phyloP scores from a whole-genome alignment of 2,797 vertebrate species.

The Acanthopagrus latus region DNA sequence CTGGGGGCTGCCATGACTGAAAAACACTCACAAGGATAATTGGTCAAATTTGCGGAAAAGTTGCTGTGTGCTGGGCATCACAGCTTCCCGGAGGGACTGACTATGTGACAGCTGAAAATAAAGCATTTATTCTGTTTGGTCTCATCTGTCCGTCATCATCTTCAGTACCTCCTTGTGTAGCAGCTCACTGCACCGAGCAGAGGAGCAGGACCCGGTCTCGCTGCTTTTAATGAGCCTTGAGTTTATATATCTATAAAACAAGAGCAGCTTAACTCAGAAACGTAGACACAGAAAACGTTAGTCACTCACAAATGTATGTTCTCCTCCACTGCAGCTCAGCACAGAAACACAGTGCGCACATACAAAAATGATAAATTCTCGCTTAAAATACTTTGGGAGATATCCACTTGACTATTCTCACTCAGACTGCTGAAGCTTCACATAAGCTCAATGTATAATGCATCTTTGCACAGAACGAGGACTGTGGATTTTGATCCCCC shows the following conservation, averaged over 20 bases:
- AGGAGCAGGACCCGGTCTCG: neutral
- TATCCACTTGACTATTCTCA: neutral
- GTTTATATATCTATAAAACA: neutral
- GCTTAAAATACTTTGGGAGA: neutral
- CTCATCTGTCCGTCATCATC: neutral
- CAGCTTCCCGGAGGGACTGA: no score
- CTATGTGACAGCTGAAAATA: no score
- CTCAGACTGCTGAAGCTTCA: neutral
- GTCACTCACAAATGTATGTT: neutral
- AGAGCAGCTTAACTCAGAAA: neutral
- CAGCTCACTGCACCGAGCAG: neutral
- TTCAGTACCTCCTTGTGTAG: neutral
- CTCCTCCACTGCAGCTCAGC: neutral
- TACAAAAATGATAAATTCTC: neutral
- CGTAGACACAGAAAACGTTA: neutral
- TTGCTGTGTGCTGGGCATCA: no score
- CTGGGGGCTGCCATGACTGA: no score
- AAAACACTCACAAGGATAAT: no score
- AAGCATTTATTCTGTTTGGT: neutral
- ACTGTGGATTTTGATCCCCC: no score
- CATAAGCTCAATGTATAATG: neutral
- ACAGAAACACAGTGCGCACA: neutral
- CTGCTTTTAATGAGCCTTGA: neutral
- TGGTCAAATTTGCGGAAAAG: no score
- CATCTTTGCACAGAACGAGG: neutral